A percentile compares a stretch with the other conserved stretches of the same genome.
These are phyloP conservation scores for Pseudomyrmex flavicornis DNA, from an alignment of 1,140 invertebrate species.

Conservation along the genomic window DNA sequence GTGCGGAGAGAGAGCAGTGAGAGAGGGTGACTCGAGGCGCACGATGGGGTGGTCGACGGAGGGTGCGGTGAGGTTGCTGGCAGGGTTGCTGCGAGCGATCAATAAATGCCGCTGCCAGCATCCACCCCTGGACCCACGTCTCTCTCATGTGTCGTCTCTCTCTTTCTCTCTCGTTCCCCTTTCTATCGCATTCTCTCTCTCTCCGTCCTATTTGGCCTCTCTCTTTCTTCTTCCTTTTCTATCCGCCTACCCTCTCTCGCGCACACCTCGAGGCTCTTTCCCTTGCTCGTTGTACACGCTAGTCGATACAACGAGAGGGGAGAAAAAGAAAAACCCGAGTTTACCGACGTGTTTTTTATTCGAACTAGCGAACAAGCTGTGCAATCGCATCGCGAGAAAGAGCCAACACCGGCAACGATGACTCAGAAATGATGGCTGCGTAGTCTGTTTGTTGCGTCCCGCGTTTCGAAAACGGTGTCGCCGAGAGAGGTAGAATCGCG, in stretches of 20 bases:
- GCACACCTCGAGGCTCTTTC: slow-evolving; percentile 40
- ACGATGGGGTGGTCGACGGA: slow-evolving; percentile 64
- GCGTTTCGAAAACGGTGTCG: slow-evolving; percentile 42
- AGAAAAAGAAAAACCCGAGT: background rate
- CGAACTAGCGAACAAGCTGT: slow-evolving; percentile 11
- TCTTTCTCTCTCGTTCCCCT: slow-evolving; percentile 45
- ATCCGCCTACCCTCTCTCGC: background rate
- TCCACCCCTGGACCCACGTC: slow-evolving; percentile 79
- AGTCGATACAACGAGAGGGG: slow-evolving; percentile 48
- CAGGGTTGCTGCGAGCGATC: slow-evolving; percentile 82
- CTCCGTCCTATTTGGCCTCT: slow-evolving; percentile 17
- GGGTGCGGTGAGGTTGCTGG: slow-evolving; percentile 68
- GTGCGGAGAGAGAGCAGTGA: slow-evolving; percentile 1
- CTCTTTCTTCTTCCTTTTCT: background rate
- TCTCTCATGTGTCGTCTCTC: slow-evolving; percentile 53
- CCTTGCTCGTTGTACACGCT: slow-evolving; percentile 43
- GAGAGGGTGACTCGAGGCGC: slow-evolving; percentile 53
- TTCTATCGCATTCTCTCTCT: slow-evolving; percentile 47
- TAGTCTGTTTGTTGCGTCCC: background rate
- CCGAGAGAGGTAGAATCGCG: slow-evolving; percentile 17
- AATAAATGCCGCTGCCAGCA: slow-evolving; percentile 83
- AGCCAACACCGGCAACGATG: background rate
- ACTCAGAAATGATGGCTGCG: background rate
- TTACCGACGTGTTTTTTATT: slow-evolving; percentile 30
- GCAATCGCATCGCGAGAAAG: slow-evolving; percentile 20